A percentile compares a stretch with the other conserved stretches of the same genome.
Evolutionary conservation across 2,113 vertebrate species (phyloP).

Genomic region (Poeciliopsis occidentalis): DNA sequence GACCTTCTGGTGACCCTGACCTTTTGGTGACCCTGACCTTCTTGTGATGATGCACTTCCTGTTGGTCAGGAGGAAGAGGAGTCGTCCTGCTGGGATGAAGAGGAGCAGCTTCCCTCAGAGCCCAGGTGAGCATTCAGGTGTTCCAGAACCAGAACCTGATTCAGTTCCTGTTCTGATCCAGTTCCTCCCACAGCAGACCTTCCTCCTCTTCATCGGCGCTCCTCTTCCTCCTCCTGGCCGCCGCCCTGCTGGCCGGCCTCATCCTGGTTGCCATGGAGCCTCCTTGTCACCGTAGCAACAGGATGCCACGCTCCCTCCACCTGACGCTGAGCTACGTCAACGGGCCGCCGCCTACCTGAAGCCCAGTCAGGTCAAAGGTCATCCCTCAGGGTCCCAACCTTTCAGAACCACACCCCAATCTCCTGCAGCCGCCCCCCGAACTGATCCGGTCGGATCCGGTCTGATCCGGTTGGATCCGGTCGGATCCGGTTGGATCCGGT

Average conservation of each 20-base stretch:
- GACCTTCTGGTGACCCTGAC: no score
- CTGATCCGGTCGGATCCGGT: no score
- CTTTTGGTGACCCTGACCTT: no score
- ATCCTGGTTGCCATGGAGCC: conserved; percentile 9
- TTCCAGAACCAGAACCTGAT: not conserved
- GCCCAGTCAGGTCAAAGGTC: not conserved
- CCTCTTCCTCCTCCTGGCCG: conserved; percentile 63
- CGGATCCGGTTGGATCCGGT: no score
- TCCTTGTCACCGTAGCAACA: conserved; percentile 63
- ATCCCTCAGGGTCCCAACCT: not conserved
- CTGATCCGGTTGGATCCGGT: no score
- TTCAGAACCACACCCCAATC: not conserved
- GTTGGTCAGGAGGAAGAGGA: conserved; percentile 38
- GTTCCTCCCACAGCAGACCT: conserved; percentile 11
- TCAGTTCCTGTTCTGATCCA: not conserved
- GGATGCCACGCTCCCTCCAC: conserved; percentile 67
- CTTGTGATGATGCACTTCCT: not conserved
- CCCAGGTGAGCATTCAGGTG: conserved; percentile 52
- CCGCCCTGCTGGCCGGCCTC: conserved; percentile 59
- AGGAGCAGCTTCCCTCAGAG: not conserved
- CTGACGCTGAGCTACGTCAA: conserved; percentile 83
- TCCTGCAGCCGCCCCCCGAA: no score
- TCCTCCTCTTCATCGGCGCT: conserved; percentile 34
- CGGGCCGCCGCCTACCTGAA: conserved; percentile 84
- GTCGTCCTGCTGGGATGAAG: conserved; percentile 18